phyloP scores from a whole-genome alignment of 2,113 vertebrate genomes.

The Hemiprocne comata region DNA sequence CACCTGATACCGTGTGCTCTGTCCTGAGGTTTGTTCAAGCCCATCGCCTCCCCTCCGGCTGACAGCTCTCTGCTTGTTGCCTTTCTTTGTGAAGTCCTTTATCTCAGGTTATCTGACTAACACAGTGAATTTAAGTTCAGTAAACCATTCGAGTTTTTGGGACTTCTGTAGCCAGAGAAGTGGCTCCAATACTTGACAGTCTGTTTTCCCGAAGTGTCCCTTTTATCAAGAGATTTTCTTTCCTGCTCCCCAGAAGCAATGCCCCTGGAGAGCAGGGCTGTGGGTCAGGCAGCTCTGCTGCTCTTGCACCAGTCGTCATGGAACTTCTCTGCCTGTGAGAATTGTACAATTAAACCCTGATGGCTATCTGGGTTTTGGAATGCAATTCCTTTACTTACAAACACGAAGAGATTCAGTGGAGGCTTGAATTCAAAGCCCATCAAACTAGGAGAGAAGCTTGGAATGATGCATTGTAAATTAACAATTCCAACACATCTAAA shows the following conservation, averaged over 20 bases:
- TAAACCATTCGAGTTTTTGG: no score
- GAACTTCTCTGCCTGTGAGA: neutral
- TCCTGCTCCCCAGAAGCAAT: no score
- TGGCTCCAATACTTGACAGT: neutral
- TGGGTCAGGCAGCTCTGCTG: neutral
- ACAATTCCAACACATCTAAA: neutral
- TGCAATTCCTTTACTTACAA: neutral
- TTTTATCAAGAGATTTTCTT: no score
- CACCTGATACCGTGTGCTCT: neutral
- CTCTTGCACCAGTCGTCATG: neutral
- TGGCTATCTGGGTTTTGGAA: neutral
- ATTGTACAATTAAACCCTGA: neutral
- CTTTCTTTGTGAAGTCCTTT: neutral
- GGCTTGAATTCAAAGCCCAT: neutral
- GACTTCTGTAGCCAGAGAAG: neutral
- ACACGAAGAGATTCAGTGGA: neutral
- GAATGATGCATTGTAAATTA: neutral
- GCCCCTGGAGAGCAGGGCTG: no score
- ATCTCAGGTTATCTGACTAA: neutral
- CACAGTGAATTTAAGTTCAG: neutral
- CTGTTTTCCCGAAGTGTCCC: neutral
- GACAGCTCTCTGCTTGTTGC: neutral
- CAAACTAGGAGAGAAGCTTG: neutral
- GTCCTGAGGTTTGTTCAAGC: neutral
- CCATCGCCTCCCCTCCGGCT: neutral